Base-by-base conservation (phyloP, 2,113 vertebrate species). In the Cisticola juncidis region DNA sequence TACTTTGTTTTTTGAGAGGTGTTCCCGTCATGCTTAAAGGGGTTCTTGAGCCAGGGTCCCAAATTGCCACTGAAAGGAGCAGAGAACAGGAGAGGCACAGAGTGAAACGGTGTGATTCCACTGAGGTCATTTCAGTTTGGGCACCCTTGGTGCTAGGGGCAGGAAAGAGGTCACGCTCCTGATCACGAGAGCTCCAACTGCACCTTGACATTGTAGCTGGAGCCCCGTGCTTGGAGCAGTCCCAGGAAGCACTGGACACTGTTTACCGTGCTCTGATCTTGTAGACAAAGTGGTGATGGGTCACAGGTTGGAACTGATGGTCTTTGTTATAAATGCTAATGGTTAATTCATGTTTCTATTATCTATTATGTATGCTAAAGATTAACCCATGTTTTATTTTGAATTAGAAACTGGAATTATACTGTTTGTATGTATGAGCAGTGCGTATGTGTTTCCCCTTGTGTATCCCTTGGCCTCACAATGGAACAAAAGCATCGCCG, bases 201-300 rank as follows among this genome's bases (percentile, higher is more conserved):
- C 11, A 7, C 31, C 57, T 50, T 13, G n/a, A 6, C 38, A 28
- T 5, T 38, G 24, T 25, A 38, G 23, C 2, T 54, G 65, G 25
- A 36, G 25, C 25, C 13, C 24, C 0, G 0, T 12, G 48, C 56
- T 28, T 26, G 48, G 29, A 56, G 57, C 10, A 17, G 48, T 4
- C 40, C 65, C 31, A 15, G 66, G 36, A 44, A 8, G 0, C 5
- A 3, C 51, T 36, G 36, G 22, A 9, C 0, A 1, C 4, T 2
- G 9, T n/a, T 23, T 14, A 23, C 44, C 2, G 4, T 11, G 26
- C 51, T 24, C 33, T 51, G 77, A 12, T 23, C 51, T 38, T 6
- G 12, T 4, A 28, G 33, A 15, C 44, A 73, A 29, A 26, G 44
- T 9, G 38, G 23, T 36, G 12, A 20, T 33, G 5, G 33, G 33